A percentile compares a stretch with the other conserved stretches of the same genome.
Conservation (phyloP, 1,140 invertebrate genomes). For the Zaprionus vittiger region DNA sequence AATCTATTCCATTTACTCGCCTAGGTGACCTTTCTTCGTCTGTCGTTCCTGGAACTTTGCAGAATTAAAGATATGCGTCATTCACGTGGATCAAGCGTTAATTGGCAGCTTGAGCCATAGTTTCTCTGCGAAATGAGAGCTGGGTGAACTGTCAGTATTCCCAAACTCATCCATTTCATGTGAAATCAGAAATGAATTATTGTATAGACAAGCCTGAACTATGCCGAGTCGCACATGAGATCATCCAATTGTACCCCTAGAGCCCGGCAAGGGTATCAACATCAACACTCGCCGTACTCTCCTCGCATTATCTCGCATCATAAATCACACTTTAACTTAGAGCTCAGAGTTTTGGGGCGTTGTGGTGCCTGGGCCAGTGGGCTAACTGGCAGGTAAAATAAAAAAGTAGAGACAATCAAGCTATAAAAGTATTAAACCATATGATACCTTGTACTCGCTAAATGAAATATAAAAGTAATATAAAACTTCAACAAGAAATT, state of each 20-base stretch:
- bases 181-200: slow-evolving; percentile 47
- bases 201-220: slow-evolving; percentile 26
- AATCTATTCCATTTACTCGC: too few relatives aligned
- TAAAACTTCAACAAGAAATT: not conserved
- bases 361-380: slow-evolving; percentile 29
- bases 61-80: not conserved
- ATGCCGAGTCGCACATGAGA: slow-evolving; percentile 86
- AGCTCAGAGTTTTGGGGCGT: slow-evolving; percentile 9
- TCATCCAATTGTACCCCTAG: slow-evolving; percentile 86
- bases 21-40: not conserved
- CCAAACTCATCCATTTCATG: slow-evolving; percentile 40
- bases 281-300: slow-evolving; percentile 14
- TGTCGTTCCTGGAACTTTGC: slow-evolving; percentile 4
- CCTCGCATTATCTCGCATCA: slow-evolving; percentile 18
- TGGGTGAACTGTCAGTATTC: slow-evolving; percentile 16
- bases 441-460: not conserved
- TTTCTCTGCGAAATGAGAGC: slow-evolving; percentile 15
- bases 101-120: slow-evolving; percentile 11
- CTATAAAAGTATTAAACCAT: too few relatives aligned
- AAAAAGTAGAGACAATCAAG: too few relatives aligned
- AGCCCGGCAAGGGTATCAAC: slow-evolving; percentile 63
- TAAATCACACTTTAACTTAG: slow-evolving; percentile 41
- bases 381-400: slow-evolving; percentile 80
- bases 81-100: not conserved
- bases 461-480: not conserved